Percentiles rank a stretch among this genome's conserved stretches.
phyloP scores from a whole-genome alignment of 2,113 vertebrate genomes.

The Rattus norvegicus region GRCr8 NC_086021.1:63361001-63361500 shows the following conservation, averaged over 20 bases:
- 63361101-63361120: constrained; percentile 16
- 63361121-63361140: constrained; percentile 21
- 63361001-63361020: not conserved
- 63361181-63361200: not conserved
- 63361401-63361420: not conserved
- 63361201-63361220: not conserved
- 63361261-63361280: not conserved
- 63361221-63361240: not conserved
- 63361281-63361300: not conserved
- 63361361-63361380: not conserved
- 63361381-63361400: not conserved
- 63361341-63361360: not conserved
- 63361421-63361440: not conserved
- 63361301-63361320: not conserved
- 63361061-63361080: constrained; percentile 10
- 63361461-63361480: not conserved
- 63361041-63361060: not conserved
- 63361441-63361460: not conserved
- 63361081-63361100: not conserved
- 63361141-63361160: not conserved
- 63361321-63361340: not conserved
- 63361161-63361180: not conserved
- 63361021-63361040: not conserved
- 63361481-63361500: not conserved
- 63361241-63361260: not conserved